Percentiles rank a stretch among this genome's conserved stretches.
Conservation (phyloP, 2,113 vertebrate species). For the Pipa parva region DNA sequence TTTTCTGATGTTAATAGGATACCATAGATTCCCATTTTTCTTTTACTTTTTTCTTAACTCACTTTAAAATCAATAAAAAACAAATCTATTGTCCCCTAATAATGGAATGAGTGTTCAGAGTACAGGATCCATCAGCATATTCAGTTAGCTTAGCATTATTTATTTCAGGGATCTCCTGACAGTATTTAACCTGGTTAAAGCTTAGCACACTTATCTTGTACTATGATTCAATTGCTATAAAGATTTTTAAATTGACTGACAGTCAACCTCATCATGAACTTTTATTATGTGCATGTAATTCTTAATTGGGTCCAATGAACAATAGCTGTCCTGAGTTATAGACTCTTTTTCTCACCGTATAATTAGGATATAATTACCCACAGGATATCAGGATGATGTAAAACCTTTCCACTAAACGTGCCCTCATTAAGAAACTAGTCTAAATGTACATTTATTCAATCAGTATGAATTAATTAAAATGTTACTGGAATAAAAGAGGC, state of each 20-base stretch:
- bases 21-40: no score
- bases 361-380: constrained; percentile 85
- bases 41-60: no score
- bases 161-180: constrained; percentile 50
- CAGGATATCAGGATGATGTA: constrained; percentile 83
- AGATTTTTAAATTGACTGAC: constrained; percentile 71
- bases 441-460: constrained; percentile 82
- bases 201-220: constrained; percentile 57
- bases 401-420: constrained; percentile 77
- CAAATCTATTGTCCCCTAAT: no score
- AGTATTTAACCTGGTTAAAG: constrained; percentile 61
- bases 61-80: no score
- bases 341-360: constrained; percentile 69
- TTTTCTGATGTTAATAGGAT: no score
- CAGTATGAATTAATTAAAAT: constrained; percentile 83
- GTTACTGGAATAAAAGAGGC: constrained; percentile 73
- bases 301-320: constrained; percentile 75
- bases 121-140: not conserved
- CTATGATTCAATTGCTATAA: constrained; percentile 66
- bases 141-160: not conserved
- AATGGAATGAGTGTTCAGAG: no score
- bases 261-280: constrained; percentile 76
- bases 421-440: constrained; percentile 80
- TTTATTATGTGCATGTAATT: constrained; percentile 76
- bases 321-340: constrained; percentile 75